Percentiles rank a stretch among this genome's conserved stretches.
Conservation (phyloP, 2,888 invertebrate genomes). For the Notodonta ziczac region DNA sequence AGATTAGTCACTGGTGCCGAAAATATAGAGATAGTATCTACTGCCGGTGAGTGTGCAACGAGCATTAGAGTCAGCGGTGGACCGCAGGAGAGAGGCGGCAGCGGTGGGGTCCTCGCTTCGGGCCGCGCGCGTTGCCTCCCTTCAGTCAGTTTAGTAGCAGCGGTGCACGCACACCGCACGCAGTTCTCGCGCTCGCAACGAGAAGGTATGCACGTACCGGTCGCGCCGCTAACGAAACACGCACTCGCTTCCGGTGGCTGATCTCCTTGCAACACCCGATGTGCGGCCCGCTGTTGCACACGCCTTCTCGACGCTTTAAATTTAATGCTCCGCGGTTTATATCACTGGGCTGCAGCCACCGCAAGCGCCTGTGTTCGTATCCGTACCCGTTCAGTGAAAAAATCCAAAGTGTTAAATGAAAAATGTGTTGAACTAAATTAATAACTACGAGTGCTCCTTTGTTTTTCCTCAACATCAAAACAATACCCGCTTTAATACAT, state of each 20-base stretch:
- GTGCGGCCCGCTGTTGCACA: constrained; percentile 9
- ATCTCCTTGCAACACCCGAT: constrained; percentile 57
- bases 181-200: constrained; percentile 83
- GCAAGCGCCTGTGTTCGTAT: constrained; percentile 40
- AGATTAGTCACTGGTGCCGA: neutral
- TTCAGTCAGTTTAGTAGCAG: constrained; percentile 77
- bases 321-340: constrained; percentile 21
- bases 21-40: neutral
- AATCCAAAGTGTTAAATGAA: constrained; percentile 36
- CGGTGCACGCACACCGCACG: constrained; percentile 85
- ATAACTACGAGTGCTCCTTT: constrained; percentile 39
- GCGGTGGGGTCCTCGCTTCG: constrained; percentile 76
- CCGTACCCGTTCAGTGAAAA: constrained; percentile 32
- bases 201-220: constrained; percentile 75
- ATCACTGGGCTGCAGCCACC: constrained; percentile 45
- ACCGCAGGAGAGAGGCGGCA: constrained; percentile 72
- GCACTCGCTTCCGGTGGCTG: constrained; percentile 78
- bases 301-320: constrained; percentile 1
- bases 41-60: neutral
- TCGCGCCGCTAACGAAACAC: constrained; percentile 49
- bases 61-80: constrained; percentile 72
- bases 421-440: constrained; percentile 64
- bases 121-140: constrained; percentile 66
- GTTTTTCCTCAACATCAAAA: constrained; percentile 45
- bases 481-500: constrained; percentile 48